Evolutionary conservation across 2,797 vertebrate species (phyloP).

Genomic region (Crypturellus tataupa): DNA sequence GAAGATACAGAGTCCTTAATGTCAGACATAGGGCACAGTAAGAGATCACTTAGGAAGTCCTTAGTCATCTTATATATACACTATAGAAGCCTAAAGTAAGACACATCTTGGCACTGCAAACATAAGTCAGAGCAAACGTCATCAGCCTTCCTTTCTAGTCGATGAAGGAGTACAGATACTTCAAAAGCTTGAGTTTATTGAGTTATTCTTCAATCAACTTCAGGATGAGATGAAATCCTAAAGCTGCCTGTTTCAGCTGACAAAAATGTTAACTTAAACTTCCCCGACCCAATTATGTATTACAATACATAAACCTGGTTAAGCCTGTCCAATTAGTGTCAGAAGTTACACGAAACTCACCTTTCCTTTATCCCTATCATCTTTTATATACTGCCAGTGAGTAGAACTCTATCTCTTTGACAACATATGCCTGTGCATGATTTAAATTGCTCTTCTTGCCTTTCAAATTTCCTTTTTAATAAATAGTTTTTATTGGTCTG

Average conservation of each 20-base stretch:
- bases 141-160: not conserved
- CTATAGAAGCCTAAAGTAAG: not conserved
- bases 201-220: not conserved
- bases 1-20: not conserved
- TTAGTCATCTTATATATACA: not conserved
- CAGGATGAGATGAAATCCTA: not conserved
- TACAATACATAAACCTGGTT: not conserved
- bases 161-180: not conserved
- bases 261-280: not conserved
- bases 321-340: not conserved
- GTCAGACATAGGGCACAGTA: not conserved
- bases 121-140: not conserved
- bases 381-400: not conserved
- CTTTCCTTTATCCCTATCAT: not conserved
- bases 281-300: no score
- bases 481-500: not conserved
- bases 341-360: not conserved
- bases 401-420: not conserved
- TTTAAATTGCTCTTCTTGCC: not conserved
- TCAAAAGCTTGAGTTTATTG: not conserved
- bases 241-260: not conserved
- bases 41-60: not conserved
- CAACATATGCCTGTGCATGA: rapidly evolving
- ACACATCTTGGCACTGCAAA: not conserved
- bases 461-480: not conserved